Percentiles rank a stretch among this genome's conserved stretches.
Conservation (phyloP, 2,797 vertebrate genomes). For the Otolemur crassicaudatus region DNA sequence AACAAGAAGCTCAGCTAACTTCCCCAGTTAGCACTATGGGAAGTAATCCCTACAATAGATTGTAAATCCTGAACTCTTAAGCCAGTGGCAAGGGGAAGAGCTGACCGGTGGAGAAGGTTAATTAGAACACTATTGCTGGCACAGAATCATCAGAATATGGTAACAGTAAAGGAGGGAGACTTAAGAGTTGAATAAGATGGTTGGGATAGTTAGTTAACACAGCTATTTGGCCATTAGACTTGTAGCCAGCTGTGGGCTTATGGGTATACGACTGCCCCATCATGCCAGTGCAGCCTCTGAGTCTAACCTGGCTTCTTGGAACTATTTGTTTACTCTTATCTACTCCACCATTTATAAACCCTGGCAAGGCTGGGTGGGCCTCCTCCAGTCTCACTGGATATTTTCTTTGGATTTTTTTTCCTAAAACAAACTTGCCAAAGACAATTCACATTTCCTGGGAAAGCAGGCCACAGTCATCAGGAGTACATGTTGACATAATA, state of each 20-base stretch:
- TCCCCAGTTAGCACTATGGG: not conserved
- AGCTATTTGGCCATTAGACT: not conserved
- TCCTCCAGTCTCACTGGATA: not conserved
- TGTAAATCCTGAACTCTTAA: not conserved
- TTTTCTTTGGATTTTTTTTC: not conserved
- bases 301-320: not conserved
- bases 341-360: not conserved
- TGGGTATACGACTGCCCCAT: not conserved
- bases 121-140: not conserved
- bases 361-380: not conserved
- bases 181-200: not conserved
- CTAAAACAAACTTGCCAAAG: not conserved
- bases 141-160: not conserved
- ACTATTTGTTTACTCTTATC: not conserved
- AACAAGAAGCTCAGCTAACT: not conserved
- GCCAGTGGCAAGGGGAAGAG: not conserved
- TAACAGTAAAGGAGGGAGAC: not conserved
- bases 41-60: not conserved
- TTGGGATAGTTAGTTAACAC: not conserved
- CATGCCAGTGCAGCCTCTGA: not conserved
- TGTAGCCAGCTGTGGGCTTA: not conserved
- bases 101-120: rapidly evolving
- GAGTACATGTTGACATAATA: not conserved
- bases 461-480: not conserved
- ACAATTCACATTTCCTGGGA: not conserved